Evolutionary conservation across 2,113 vertebrate species (phyloP).

Genomic region (Scomber japonicus): DNA sequence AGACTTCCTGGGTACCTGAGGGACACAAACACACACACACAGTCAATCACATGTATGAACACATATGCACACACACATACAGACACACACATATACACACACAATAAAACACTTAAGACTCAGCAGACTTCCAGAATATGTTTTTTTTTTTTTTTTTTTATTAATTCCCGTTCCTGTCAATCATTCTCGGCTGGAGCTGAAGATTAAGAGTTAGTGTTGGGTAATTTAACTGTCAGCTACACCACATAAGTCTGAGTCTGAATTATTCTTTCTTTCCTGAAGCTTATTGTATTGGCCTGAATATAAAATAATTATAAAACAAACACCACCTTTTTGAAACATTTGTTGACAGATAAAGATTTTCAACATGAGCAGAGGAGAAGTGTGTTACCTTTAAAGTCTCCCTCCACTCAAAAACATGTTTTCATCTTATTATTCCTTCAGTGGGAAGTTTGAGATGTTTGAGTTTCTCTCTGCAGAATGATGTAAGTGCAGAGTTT

Average conservation of each 20-base stretch:
- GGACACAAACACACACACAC: constrained; percentile 15
- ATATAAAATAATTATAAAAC: neutral
- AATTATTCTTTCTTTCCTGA: neutral
- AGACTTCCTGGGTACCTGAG: constrained; percentile 96
- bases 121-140: constrained; percentile 12
- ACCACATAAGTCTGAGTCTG: neutral
- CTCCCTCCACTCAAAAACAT: too few relatives aligned
- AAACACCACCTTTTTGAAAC: neutral
- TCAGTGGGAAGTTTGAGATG: too few relatives aligned
- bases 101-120: constrained; percentile 4
- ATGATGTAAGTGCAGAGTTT: too few relatives aligned
- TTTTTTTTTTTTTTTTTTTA: neutral
- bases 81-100: neutral
- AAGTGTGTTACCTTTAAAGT: too few relatives aligned
- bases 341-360: too few relatives aligned
- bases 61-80: constrained; percentile 2
- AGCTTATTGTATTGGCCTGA: neutral
- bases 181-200: constrained; percentile 20
- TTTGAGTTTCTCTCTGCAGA: too few relatives aligned
- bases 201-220: constrained; percentile 23
- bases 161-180: constrained; percentile 37
- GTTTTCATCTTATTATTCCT: too few relatives aligned
- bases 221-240: constrained; percentile 31
- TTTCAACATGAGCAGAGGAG: too few relatives aligned
- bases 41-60: neutral